A percentile compares a stretch with the other conserved stretches of the same genome.
These are phyloP conservation scores for Ramphastos sulfuratus DNA, from an alignment of 2,113 vertebrate species.

Conservation along the genomic window DNA sequence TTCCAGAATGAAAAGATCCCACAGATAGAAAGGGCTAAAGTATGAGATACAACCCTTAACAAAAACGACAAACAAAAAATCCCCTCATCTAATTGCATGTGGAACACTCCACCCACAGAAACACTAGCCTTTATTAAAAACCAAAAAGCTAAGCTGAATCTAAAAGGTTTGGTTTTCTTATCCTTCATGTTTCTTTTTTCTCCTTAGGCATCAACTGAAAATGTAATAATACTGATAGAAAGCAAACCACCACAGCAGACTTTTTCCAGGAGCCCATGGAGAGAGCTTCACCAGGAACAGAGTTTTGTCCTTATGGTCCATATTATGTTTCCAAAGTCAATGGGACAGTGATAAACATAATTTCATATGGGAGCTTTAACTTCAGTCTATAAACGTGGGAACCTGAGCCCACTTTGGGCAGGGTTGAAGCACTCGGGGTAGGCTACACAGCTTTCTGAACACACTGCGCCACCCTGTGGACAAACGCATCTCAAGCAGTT, in stretches of 20 bases:
- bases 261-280: background rate
- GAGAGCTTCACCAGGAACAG: background rate
- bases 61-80: background rate
- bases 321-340: background rate
- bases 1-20: background rate
- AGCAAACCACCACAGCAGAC: background rate
- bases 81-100: background rate
- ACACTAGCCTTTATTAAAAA: background rate
- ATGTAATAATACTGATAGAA: background rate
- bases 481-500: background rate
- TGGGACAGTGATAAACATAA: background rate
- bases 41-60: background rate
- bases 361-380: background rate
- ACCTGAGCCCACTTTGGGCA: accelerated
- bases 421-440: accelerated
- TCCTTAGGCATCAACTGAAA: background rate
- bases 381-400: background rate
- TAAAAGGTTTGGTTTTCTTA: background rate
- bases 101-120: background rate
- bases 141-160: background rate
- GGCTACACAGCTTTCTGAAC: background rate
- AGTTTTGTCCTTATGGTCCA: background rate
- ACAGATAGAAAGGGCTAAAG: background rate
- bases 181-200: background rate
- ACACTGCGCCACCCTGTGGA: slow-evolving; percentile 2